These are phyloP conservation scores for Pagetopsis macropterus DNA, from an alignment of 2,797 vertebrate genomes.

Conservation along the genomic window DNA sequence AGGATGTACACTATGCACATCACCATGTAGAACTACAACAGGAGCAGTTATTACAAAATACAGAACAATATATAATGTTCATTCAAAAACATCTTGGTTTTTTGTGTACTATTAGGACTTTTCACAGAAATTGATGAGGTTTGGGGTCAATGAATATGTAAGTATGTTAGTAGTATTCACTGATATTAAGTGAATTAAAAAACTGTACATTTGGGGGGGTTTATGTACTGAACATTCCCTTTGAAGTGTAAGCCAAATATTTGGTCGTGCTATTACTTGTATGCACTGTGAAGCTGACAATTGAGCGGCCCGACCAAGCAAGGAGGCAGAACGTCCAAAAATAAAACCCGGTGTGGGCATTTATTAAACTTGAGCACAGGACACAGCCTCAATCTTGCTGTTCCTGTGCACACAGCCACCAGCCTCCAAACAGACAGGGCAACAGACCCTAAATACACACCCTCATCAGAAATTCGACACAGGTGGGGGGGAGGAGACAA, in stretches of 20 bases:
- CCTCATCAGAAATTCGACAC: no score
- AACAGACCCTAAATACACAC: no score
- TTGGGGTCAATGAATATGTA: not conserved
- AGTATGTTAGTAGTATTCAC: not conserved
- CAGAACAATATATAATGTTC: not conserved
- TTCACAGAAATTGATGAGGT: not conserved
- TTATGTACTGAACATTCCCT: not conserved
- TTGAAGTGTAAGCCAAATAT: not conserved
- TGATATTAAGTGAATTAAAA: not conserved
- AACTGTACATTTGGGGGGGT: not conserved
- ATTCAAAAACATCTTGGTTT: conserved; percentile 13
- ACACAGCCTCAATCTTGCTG: no score
- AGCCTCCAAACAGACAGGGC: no score
- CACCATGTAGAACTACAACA: conserved; percentile 90
- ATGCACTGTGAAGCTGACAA: not conserved
- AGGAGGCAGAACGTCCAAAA: no score
- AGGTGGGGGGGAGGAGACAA: no score
- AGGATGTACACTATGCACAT: conserved; percentile 91
- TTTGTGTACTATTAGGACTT: not conserved
- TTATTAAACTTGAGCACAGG: no score
- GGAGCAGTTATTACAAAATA: conserved; percentile 25
- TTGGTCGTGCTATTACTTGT: not conserved
- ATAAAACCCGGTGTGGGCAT: no score
- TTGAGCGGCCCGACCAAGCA: no score
- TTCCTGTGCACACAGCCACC: no score